Conservation (phyloP, 2,888 invertebrate species). For the Eristalis tenax region DNA sequence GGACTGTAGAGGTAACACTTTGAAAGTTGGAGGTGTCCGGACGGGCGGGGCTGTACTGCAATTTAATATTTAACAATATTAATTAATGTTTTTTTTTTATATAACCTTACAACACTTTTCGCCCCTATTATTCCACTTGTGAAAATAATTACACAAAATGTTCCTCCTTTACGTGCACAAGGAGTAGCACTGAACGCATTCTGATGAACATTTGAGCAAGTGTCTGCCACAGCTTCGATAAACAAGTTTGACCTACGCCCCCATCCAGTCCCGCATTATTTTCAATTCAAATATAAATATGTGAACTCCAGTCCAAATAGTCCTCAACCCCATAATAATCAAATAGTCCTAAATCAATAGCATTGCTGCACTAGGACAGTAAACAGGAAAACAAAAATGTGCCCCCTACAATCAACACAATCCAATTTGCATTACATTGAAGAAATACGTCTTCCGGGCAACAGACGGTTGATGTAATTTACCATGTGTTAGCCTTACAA, state of each 20-base stretch:
- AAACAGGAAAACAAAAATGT: not conserved
- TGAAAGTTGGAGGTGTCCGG: no score
- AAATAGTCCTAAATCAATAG: not conserved
- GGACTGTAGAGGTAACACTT: no score
- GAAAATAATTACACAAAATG: not conserved
- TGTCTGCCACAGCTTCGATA: not conserved
- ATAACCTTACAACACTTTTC: no score
- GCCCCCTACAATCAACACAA: not conserved
- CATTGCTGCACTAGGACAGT: not conserved
- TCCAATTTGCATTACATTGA: not conserved
- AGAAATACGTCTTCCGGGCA: not conserved
- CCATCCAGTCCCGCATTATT: not conserved
- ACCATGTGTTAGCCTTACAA: not conserved
- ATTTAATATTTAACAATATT: no score
- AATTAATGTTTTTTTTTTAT: no score
- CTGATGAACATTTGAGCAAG: not conserved
- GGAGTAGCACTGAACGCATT: not conserved
- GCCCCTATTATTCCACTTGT: no score
- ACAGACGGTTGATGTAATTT: not conserved
- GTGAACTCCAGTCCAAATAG: not conserved
- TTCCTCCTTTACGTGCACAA: not conserved
- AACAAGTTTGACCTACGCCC: not conserved
- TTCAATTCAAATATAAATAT: not conserved
- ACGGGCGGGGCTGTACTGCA: no score
- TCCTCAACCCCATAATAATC: not conserved